Evolutionary conservation across 2,113 vertebrate species (phyloP), one percentile per base, ranked within the genome.

Genomic region (Syrmaticus mikado): DNA sequence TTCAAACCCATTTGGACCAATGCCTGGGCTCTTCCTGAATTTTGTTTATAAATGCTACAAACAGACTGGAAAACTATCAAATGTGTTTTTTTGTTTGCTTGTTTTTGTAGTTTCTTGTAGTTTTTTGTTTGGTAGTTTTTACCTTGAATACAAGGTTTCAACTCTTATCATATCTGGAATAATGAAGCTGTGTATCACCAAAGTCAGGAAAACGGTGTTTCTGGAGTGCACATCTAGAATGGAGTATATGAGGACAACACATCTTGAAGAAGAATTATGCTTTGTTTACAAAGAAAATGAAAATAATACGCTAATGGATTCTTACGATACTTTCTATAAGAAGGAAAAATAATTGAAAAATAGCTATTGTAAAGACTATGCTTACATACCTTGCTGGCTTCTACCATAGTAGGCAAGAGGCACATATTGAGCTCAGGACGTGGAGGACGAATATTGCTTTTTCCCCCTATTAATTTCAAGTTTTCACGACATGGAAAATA

Each of bases 401-500:
- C 99, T 97, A 99, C 99, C 99, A 99, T 99, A 36, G 99, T 99
- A 77, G 99, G 99, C 97, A 99, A 98, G 97, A 99, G 99, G 98
- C 99, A 99, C 99, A 99, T 99, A 97, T 99, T 99, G 96, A 99
- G 99, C 79, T 99, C 99, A 4, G 99, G 99, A 83, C 99, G 98
- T 8, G 99, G 99, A 88, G 99, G 99, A 32, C 99, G 98, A 97
- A 99, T 99, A 97, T 99, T 99, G 98, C 99, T 99, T 97, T 99
- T 99, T 68, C 99, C 99, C 95, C 99, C 99, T 98, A 99, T 99
- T 97, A 99, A 98, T 97, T 99, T 99, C 97, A 99, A 98, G 98
- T 99, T 99, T 98, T 99, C 99, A 97, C 99, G 98, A 98, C 99
- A 99, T 93, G 99, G 99, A 97, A 99, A 98, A 98, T 99, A 99